Evolutionary conservation across 64 coral and sea anemone genomes (phyloP).

Genomic region (Dendrophyllia cribrosa): DNA sequence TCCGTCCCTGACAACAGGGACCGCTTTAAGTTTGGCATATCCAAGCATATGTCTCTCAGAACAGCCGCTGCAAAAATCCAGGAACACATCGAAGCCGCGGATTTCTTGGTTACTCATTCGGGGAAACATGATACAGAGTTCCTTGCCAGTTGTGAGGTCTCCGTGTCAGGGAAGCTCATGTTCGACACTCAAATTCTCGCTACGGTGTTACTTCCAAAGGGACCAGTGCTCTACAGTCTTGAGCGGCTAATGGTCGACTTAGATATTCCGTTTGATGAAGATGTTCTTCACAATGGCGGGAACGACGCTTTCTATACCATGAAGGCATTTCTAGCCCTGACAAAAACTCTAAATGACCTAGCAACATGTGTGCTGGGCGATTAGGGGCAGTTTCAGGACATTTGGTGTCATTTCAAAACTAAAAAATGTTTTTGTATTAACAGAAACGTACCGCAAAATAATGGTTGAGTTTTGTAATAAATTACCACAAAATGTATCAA

Average conservation of each 20-base stretch:
- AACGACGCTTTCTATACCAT: slow-evolving; percentile 24
- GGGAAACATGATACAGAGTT: slow-evolving; percentile 29
- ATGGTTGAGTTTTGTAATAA: too few species aligned
- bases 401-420: too few species aligned
- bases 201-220: slow-evolving; percentile 52
- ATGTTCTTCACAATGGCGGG: slow-evolving; percentile 60
- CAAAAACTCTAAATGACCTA: not conserved
- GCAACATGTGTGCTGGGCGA: too few species aligned
- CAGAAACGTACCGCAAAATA: too few species aligned
- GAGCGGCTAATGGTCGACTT: slow-evolving; percentile 50
- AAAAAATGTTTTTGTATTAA: too few species aligned
- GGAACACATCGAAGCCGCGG: not conserved
- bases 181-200: slow-evolving; percentile 73
- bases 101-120: slow-evolving; percentile 60
- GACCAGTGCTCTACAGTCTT: slow-evolving; percentile 36
- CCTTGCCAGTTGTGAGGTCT: slow-evolving; percentile 27
- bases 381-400: too few species aligned
- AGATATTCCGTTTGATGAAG: slow-evolving; percentile 33
- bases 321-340: not conserved
- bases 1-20: slow-evolving; percentile 57
- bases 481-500: too few species aligned
- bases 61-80: slow-evolving; percentile 35
- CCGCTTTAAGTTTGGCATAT: slow-evolving; percentile 61
- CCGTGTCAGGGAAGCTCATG: slow-evolving; percentile 24
- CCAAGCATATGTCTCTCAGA: slow-evolving; percentile 29